Evolutionary conservation across 2,113 vertebrate species (phyloP).

Genomic region (Amphilophus citrinellus): DNA sequence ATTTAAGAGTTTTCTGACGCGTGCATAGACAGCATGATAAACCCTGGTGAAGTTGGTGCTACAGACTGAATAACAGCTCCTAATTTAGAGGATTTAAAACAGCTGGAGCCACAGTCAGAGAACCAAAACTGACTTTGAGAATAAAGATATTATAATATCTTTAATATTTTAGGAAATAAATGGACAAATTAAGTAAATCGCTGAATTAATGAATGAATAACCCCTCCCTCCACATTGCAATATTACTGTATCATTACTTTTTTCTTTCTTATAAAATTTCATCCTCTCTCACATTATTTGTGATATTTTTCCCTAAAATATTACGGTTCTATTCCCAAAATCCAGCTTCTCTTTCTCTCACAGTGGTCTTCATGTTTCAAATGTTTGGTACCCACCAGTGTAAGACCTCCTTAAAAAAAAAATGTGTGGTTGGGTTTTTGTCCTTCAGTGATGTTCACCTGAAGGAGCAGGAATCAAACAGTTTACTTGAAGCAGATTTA

Average conservation of each 20-base stretch:
- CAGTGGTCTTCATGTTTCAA: not conserved
- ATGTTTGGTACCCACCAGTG: not conserved
- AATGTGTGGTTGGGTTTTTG: not conserved
- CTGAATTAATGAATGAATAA: not conserved
- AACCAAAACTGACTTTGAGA: not conserved
- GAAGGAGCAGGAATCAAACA: not conserved
- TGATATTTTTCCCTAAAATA: not conserved
- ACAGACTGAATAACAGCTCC: no score
- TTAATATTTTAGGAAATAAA: not conserved
- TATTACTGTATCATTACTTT: no score
- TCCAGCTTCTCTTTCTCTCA: not conserved
- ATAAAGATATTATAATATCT: not conserved
- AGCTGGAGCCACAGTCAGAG: not conserved
- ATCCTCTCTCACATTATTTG: not conserved
- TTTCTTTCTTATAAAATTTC: not conserved
- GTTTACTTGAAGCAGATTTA: not conserved
- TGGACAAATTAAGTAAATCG: not conserved
- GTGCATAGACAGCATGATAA: conserved; percentile 1
- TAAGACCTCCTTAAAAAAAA: not conserved
- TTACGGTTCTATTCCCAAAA: not conserved
- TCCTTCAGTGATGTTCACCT: not conserved
- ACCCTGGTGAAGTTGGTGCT: not conserved
- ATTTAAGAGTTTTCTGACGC: not conserved
- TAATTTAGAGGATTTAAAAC: not conserved
- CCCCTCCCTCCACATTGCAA: not conserved